Percentiles rank a stretch among this genome's conserved stretches.
phyloP scores from a whole-genome alignment of 2,113 vertebrate genomes.

The Collichthys lucidus region DNA sequence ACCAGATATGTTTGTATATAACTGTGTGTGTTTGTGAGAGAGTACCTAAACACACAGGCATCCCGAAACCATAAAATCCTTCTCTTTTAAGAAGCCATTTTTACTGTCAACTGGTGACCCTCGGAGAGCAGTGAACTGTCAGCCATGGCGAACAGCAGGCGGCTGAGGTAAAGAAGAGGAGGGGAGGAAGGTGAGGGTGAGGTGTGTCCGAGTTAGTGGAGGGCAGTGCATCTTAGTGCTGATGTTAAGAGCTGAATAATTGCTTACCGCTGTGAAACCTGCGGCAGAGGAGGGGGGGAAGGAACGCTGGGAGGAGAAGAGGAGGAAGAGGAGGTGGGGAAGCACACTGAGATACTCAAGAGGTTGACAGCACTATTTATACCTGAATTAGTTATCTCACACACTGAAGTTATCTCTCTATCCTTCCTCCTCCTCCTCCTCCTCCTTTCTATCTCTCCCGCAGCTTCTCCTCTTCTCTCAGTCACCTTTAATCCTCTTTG shows the following conservation, averaged over 20 bases:
- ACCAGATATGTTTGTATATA: neutral
- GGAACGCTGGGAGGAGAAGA: constrained; percentile 49
- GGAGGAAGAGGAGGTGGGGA: constrained; percentile 44
- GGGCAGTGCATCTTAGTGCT: constrained; percentile 44
- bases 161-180: constrained; percentile 18
- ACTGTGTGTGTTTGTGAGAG: neutral
- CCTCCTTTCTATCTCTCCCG: constrained; percentile 27
- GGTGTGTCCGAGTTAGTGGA: constrained; percentile 33
- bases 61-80: constrained; percentile 9
- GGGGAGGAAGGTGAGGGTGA: constrained; percentile 37
- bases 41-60: neutral
- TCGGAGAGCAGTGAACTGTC: constrained; percentile 43
- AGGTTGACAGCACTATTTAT: constrained; percentile 68
- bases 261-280: constrained; percentile 64
- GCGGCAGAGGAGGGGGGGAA: constrained; percentile 28
- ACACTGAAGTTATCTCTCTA: constrained; percentile 31
- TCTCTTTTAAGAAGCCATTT: constrained; percentile 36
- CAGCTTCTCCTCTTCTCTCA: constrained; percentile 30
- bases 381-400: constrained; percentile 50
- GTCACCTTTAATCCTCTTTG: constrained; percentile 43
- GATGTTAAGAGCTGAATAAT: constrained; percentile 70
- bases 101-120: constrained; percentile 55
- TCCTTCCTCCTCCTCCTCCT: constrained; percentile 2
- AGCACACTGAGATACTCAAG: constrained; percentile 43
- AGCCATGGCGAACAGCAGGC: constrained; percentile 30